Evolutionary conservation across 2,797 vertebrate species (phyloP).

Genomic region (Trachurus trachurus): DNA sequence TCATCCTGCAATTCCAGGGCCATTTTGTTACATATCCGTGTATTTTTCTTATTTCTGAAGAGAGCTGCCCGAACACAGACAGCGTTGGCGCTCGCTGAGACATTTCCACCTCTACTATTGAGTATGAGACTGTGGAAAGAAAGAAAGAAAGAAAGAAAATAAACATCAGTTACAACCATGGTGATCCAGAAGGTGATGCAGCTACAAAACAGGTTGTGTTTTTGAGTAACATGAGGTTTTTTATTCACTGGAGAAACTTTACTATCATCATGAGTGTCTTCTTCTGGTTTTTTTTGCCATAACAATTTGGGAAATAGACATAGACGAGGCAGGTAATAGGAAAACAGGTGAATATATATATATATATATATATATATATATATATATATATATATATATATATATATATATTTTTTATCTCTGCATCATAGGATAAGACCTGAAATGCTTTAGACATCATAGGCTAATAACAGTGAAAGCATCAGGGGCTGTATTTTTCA

Average conservation of each 20-base stretch:
- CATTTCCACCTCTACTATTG: conserved; percentile 33
- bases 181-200: conserved; percentile 39
- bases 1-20: neutral
- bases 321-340: conserved; percentile 3
- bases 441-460: conserved; percentile 46
- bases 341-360: conserved; percentile 4
- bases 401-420: conserved; percentile 22
- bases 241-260: conserved; percentile 2
- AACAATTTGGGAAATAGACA: conserved; percentile 35
- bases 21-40: conserved; percentile 13
- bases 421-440: conserved; percentile 10
- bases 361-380: conserved; percentile 26
- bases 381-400: conserved; percentile 31
- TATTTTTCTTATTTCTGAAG: conserved; percentile 31
- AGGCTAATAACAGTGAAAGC: conserved; percentile 44
- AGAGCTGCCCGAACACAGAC: conserved; percentile 40
- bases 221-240: conserved; percentile 15
- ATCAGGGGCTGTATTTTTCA: conserved; percentile 26
- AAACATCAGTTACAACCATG: conserved; percentile 31
- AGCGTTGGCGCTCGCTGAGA: conserved; percentile 29
- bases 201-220: conserved; percentile 41
- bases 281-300: conserved; percentile 21
- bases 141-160: conserved; percentile 1
- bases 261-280: neutral
- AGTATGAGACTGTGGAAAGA: conserved; percentile 24